Evolutionary conservation across 1,140 invertebrate species (phyloP), one percentile per base, ranked within the genome.

Genomic region (Catajapyx aquilonaris): DNA sequence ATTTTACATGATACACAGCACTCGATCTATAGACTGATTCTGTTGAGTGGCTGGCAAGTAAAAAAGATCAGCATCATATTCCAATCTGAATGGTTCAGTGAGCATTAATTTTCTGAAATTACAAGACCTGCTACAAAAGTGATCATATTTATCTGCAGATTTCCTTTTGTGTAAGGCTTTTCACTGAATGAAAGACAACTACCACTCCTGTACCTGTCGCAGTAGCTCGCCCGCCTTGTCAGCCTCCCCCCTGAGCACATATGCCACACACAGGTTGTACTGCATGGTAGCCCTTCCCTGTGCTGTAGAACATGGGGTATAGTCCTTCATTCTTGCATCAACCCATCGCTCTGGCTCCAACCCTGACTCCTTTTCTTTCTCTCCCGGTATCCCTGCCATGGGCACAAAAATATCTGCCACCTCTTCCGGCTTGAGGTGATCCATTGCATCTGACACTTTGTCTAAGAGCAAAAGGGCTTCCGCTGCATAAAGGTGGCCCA

Each of bases 381-480:
- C 22, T 30, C 31, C 22, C 36, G 31, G 31, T 31, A 18, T 39
- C 15, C 51, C 49, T 13, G 50, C 55, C 36, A 62, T 48, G 17
- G 51, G 59, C 20, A 57, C 54, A 42, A 51, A 52, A 21, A 74
- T 55, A 49, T 77, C 66, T 35, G 60, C 62, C 2, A 86, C 68
- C 51, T 69, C 66, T 23, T 81, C 73, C 4, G 77, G 79, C 49
- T 87, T 81, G 18, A 93, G 60, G 55, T 86, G 73, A 40, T 81
- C 70, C 15, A 88, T 66, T 2, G 86, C 86, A 56, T 91, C 84
- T 3, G 65, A 61, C 31, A 85, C 74, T 60, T 73, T 71, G 49
- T 90, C 78, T 49, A 87, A 56, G 37, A 77, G 68, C 43, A 93
- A 73, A n/a, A 85, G 57, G 30, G 84, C 76, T 57, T 95, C 87